These are phyloP conservation scores for Drosophila mauritiana DNA, from an alignment of 1,140 invertebrate species.

Conservation along the genomic window DNA sequence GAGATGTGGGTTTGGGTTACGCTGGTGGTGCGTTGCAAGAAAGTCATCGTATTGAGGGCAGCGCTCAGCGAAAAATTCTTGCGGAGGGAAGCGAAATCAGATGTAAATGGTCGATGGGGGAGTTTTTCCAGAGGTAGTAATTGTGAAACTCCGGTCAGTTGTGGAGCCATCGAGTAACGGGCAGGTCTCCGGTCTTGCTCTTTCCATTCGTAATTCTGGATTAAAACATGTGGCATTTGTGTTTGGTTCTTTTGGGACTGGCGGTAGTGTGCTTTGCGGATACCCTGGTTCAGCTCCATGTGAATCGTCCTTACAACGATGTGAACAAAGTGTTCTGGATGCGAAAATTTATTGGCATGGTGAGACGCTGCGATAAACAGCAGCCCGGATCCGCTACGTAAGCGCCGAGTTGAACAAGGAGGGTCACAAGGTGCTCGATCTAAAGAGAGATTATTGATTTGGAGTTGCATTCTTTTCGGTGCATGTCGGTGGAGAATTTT, in stretches of 20 bases:
- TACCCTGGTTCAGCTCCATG: conserved; percentile 71
- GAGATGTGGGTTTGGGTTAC: conserved; percentile 26
- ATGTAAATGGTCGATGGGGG: conserved; percentile 27
- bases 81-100: conserved; percentile 61
- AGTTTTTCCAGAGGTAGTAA: conserved; percentile 61
- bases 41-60: conserved; percentile 78
- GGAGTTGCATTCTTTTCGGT: conserved; percentile 93
- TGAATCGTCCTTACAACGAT: conserved; percentile 81
- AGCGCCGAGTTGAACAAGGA: conserved; percentile 95
- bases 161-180: conserved; percentile 40
- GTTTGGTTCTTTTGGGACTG: conserved; percentile 30
- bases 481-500: conserved; percentile 95
- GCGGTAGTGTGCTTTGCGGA: conserved; percentile 49
- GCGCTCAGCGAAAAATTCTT: conserved; percentile 75
- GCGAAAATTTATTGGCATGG: conserved; percentile 93
- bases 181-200: conserved; percentile 23
- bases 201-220: not conserved
- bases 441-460: conserved; percentile 93
- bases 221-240: conserved; percentile 31
- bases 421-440: conserved; percentile 89
- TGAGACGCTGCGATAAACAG: conserved; percentile 93
- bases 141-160: conserved; percentile 52
- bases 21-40: conserved; percentile 33
- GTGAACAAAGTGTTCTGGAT: conserved; percentile 53
- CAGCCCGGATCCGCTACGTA: conserved; percentile 92